A percentile compares a stretch with the other conserved stretches of the same genome.
Evolutionary conservation across 2,888 invertebrate species (phyloP).

Genomic region (Scaptomyza cyrtandrae): DNA sequence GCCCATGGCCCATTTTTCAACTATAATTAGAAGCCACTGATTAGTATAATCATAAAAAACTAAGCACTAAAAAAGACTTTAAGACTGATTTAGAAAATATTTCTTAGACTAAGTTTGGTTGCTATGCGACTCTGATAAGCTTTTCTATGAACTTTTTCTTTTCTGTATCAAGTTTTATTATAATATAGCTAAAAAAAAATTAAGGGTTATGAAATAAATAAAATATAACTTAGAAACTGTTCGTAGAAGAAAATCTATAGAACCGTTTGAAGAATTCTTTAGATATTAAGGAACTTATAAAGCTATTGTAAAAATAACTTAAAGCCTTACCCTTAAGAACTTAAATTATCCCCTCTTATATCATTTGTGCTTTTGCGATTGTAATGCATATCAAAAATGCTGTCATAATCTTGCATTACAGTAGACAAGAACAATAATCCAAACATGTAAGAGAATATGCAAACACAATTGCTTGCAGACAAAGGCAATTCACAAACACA

Average conservation of each 20-base stretch:
- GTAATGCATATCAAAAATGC: conserved; percentile 12
- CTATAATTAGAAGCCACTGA: no score
- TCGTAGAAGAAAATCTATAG: no score
- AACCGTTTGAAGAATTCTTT: no score
- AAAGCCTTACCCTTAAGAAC: no score
- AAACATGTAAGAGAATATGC: conserved; percentile 18
- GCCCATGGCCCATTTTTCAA: neutral
- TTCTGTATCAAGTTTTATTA: no score
- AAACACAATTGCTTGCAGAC: conserved; percentile 2
- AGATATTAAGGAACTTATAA: no score
- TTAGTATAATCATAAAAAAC: neutral
- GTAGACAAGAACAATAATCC: conserved; percentile 1
- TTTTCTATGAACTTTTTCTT: no score
- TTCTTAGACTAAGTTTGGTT: neutral
- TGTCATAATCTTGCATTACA: conserved; percentile 19
- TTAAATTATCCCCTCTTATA: no score
- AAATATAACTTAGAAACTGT: no score
- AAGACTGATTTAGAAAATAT: neutral
- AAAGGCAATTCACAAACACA: conserved; percentile 5
- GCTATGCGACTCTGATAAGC: neutral
- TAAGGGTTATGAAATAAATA: no score
- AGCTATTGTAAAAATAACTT: no score
- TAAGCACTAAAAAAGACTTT: neutral
- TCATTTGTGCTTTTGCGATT: neutral
- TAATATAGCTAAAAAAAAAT: no score